Evolutionary conservation across 2,888 invertebrate genomes (phyloP), one percentile per base, ranked within the genome.

Genomic region (Drosophila pseudotakahashii): DNA sequence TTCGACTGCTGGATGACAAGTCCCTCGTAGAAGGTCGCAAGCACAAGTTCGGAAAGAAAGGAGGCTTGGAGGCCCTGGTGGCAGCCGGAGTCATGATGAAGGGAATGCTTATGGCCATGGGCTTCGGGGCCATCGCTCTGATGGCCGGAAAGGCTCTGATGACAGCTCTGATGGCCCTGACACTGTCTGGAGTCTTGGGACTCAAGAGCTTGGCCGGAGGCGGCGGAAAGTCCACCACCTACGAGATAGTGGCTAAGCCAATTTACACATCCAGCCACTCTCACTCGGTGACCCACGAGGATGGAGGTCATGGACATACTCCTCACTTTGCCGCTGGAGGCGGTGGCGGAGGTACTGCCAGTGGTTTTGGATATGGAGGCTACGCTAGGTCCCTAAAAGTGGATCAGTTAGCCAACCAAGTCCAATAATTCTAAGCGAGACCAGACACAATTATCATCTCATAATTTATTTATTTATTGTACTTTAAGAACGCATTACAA

Each of bases 171-270:
- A 95, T 97, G 94, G 96, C 97, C 0, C 93, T 97, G 0, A 94
- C 96, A 76, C 92, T 97, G 0, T 96, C 97, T 0, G 95, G 95
- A 0, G 94, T 96, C 71, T 94, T 96, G 61, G 96, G 96, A 0
- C 92, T 97, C 62, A 96, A 96, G 86, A 94, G 95, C 0, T 91
- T 96, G 16, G 93, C 95, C 2, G 91, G 94, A 1, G 93, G 94
- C 3, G 95, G 95, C 1, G 94, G 95, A 72, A 95, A 95, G 86
- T 94, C 95, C 10, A 96, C 96, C 9, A 96, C 96, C 0, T 97
- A 97, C 89, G 97, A 97, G 92, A 96, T 97, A 70, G 95, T 97
- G 7, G 95, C 96, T 44, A 97, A 97, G 79, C 97, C 97, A 0
- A 93, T 97, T 0, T 96, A 96, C 90, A 94, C 94, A 1, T 95